Conservation (phyloP, 2,797 vertebrate genomes). For the Lateolabrax maculatus region DNA sequence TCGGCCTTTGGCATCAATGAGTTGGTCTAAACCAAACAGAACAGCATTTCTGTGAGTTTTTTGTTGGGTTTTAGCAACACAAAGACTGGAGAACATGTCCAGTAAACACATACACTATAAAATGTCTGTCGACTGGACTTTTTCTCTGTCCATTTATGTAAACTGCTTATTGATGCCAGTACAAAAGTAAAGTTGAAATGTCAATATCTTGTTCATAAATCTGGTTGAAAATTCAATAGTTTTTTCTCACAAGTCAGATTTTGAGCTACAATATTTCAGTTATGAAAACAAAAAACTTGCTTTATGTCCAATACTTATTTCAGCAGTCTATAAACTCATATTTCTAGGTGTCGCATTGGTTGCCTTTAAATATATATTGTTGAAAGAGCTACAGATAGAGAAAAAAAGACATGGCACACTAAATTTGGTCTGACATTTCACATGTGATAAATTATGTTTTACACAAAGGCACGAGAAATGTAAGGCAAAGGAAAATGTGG, state of each 20-base stretch:
- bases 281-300: constrained; percentile 3
- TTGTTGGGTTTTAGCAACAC: constrained; percentile 20
- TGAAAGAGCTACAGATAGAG: background rate
- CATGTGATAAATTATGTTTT: background rate
- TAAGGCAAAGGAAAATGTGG: background rate
- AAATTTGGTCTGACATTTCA: background rate
- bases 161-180: constrained; percentile 21
- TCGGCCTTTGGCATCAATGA: constrained; percentile 23
- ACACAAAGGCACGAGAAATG: background rate
- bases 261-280: background rate
- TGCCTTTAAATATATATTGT: background rate
- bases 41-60: constrained; percentile 8
- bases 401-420: background rate
- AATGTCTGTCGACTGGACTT: constrained; percentile 15
- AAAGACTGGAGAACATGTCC: constrained; percentile 28
- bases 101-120: constrained; percentile 7
- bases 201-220: constrained; percentile 27
- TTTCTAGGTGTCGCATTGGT: background rate
- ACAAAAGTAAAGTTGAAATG: constrained; percentile 26
- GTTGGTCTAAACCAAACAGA: constrained; percentile 31
- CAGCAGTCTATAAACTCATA: background rate
- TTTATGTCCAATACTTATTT: constrained; percentile 15
- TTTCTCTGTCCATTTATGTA: constrained; percentile 8
- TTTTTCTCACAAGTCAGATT: constrained; percentile 8
- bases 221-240: constrained; percentile 20